Evolutionary conservation across 1,140 invertebrate genomes (phyloP), one percentile per base, ranked within the genome.

Genomic region (Reticulitermes speratus): DNA sequence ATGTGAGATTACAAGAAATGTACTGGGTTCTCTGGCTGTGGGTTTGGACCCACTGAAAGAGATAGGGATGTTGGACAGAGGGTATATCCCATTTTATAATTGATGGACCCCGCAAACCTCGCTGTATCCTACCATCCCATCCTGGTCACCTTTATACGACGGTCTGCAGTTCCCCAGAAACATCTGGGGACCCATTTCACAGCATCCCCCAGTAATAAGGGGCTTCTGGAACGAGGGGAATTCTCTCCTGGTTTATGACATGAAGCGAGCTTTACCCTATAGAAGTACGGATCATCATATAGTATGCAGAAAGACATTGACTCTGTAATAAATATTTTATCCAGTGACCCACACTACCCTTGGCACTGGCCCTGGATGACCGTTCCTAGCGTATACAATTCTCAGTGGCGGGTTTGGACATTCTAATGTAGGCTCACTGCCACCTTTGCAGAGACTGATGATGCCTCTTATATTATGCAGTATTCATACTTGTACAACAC

Each of bases 271-370:
- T 30, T 75, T 75, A 75, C 25, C n/a, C 65, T 3, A 75, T 25
- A 75, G 65, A 75, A 8, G n/a, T 30, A 75, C 65, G 25, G 25
- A 30, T 12, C 65, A n/a, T 75, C 65, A 30, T 75, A 75, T 16
- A 75, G 25, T 75, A 75, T 75, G 65, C 65, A 75, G 65, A 75
- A 30, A 75, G 65, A 75, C 65, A 75, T n/a, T 30, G 65, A 75
- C 65, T 75, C 65, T 75, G 65, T 25, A 75, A 75, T 75, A 75
- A 75, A 75, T 75, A 75, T 75, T 75, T 75, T 75, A 75, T 75
- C 65, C 65, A 75, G 6, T 75, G 65, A 75, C n/a, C 65, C 25
- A 30, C 65, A 75, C 65, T n/a, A 75, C 7, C n/a, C n/a, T 30
- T 8, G 3, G 6, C 65, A 3, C n/a, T 75, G 14, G 65, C 11